Percentiles rank a stretch among this genome's conserved stretches.
Evolutionary conservation across 2,888 invertebrate species (phyloP).

Genomic region (Lithophane leautieri): DNA sequence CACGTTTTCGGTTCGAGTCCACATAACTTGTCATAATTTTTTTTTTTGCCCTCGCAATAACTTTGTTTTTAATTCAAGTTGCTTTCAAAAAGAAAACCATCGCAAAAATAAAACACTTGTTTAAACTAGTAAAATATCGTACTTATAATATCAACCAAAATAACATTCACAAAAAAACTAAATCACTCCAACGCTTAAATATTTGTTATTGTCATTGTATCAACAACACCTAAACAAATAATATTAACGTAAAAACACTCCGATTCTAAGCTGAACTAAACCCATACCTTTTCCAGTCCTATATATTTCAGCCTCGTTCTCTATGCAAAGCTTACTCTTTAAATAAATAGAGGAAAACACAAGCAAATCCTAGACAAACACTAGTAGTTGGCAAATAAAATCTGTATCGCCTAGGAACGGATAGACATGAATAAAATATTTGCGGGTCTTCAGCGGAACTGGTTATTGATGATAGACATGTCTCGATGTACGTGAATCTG

Average conservation of each 20-base stretch:
- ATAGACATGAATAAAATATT: conserved; percentile 68
- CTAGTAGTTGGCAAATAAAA: conserved; percentile 63
- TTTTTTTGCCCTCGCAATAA: no score
- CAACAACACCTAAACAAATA: conserved; percentile 30
- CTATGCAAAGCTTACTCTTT: conserved; percentile 60
- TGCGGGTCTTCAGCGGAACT: conserved; percentile 26
- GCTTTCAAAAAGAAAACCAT: neutral
- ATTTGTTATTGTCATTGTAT: no score
- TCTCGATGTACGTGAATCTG: conserved; percentile 37
- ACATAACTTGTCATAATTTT: neutral
- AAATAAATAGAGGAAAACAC: conserved; percentile 59
- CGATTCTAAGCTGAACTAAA: conserved; percentile 14
- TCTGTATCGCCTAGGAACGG: conserved; percentile 60
- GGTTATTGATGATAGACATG: conserved; percentile 53
- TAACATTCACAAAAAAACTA: neutral
- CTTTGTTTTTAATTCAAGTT: conserved; percentile 5
- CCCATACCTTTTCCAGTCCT: conserved; percentile 38
- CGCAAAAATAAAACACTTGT: neutral
- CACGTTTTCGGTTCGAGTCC: neutral
- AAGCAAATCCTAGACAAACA: conserved; percentile 63
- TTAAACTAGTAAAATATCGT: no score
- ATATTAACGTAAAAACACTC: conserved; percentile 31
- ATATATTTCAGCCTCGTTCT: conserved; percentile 27
- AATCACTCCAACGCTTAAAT: neutral
- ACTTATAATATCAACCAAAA: neutral